Evolutionary conservation across 2,797 vertebrate genomes (phyloP).

Genomic region (Falco novaeseelandiae): DNA sequence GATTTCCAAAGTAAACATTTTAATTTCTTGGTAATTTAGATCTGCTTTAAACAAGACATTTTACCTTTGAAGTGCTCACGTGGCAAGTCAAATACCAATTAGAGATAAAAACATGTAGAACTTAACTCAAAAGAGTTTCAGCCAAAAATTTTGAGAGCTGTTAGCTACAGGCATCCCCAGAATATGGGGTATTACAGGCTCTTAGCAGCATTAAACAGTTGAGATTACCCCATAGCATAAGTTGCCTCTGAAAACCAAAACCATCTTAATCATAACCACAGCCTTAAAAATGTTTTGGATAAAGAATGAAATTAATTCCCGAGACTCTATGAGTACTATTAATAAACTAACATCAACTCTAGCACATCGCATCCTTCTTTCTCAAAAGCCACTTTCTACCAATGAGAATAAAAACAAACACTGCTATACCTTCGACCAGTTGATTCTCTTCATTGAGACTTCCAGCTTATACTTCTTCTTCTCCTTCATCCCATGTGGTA

Average conservation of each 20-base stretch:
- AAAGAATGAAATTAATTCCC: not conserved
- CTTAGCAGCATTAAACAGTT: not conserved
- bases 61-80: not conserved
- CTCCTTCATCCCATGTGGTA: constrained; percentile 90
- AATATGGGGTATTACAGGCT: not conserved
- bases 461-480: constrained; percentile 93
- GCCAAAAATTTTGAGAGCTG: not conserved
- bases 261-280: not conserved
- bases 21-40: not conserved
- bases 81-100: not conserved
- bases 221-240: not conserved
- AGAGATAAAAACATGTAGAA: not conserved
- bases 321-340: not conserved
- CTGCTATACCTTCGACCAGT: constrained; percentile 92
- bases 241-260: not conserved
- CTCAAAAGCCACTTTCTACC: not conserved
- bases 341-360: not conserved
- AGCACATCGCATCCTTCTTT: not conserved
- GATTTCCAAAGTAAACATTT: not conserved
- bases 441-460: constrained; percentile 92
- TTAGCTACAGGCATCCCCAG: not conserved
- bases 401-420: not conserved
- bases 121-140: not conserved
- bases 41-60: not conserved
- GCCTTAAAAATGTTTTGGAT: not conserved